These are phyloP conservation scores for Parapsyche elsis DNA, from an alignment of 1,140 invertebrate species.

Conservation along the genomic window DNA sequence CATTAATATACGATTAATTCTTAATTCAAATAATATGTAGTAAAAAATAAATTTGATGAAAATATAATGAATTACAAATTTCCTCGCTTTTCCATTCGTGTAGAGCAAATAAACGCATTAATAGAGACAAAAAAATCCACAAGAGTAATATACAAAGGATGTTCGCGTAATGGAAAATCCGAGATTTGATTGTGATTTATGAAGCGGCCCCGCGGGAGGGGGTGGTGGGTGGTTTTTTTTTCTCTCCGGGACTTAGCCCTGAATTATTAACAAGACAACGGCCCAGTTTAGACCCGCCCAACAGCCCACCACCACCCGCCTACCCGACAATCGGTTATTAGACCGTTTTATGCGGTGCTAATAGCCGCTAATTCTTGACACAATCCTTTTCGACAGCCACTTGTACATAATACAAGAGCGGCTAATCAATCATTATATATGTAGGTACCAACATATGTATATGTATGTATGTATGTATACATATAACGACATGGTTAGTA, in stretches of 20 bases:
- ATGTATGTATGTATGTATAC: too few species aligned
- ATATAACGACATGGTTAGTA: too few species aligned
- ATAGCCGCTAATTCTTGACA: slow-evolving; percentile 1
- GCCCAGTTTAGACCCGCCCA: too few species aligned
- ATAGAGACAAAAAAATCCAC: slow-evolving; percentile 16
- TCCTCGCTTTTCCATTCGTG: background rate
- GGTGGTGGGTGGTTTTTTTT: slow-evolving; percentile 10
- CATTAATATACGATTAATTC: too few species aligned
- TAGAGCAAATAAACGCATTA: slow-evolving; percentile 30
- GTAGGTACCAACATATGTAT: too few species aligned
- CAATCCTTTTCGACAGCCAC: too few species aligned
- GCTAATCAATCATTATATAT: too few species aligned
- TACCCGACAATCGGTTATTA: background rate
- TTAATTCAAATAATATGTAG: too few species aligned
- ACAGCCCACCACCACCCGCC: background rate
- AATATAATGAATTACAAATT: background rate
- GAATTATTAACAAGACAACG: slow-evolving; percentile 32
- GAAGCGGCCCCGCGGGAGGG: background rate
- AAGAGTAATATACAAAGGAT: slow-evolving; percentile 12
- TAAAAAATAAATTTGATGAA: too few species aligned
- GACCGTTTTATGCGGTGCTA: background rate
- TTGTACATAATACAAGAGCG: too few species aligned
- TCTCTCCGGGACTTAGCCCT: slow-evolving; percentile 2
- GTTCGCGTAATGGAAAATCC: slow-evolving; percentile 27
- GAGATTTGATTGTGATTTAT: slow-evolving; percentile 43